These are phyloP conservation scores for Nipponacmea schrenckii DNA, from an alignment of 2,888 invertebrate species.

Conservation along the genomic window DNA sequence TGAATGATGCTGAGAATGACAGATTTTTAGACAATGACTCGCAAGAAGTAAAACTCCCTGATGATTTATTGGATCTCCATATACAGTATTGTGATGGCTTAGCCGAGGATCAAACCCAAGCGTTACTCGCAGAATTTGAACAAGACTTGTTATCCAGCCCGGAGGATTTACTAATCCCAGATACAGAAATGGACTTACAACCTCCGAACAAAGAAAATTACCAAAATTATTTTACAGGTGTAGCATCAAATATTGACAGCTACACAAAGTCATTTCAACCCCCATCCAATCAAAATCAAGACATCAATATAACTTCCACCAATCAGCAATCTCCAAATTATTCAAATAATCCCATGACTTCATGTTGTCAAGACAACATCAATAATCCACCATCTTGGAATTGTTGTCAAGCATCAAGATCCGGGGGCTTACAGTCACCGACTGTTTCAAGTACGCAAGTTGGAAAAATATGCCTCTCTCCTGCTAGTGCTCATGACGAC, in stretches of 20 bases:
- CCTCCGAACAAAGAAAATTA: background rate
- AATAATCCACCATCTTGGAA: no score
- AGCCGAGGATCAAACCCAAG: constrained; percentile 15
- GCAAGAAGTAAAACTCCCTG: constrained; percentile 21
- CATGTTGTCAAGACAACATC: no score
- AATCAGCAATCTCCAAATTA: background rate
- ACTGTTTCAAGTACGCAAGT: background rate
- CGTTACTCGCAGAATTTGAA: constrained; percentile 11
- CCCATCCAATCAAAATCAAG: constrained; percentile 1
- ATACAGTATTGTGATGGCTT: constrained; percentile 34
- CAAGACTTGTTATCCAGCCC: constrained; percentile 20
- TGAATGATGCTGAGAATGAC: background rate
- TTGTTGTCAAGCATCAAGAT: no score
- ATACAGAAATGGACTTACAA: background rate
- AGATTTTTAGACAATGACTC: background rate
- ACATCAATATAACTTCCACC: constrained; percentile 6
- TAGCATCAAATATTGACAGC: background rate
- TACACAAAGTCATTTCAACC: background rate
- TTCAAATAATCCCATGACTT: no score
- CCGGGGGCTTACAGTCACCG: background rate
- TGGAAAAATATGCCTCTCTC: background rate
- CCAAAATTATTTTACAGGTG: background rate
- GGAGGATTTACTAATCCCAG: constrained; percentile 21
- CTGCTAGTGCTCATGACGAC: no score
- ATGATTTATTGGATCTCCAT: constrained; percentile 36